phyloP scores from a whole-genome alignment of 2,113 vertebrate species.

The Galeopterus variegatus region DNA sequence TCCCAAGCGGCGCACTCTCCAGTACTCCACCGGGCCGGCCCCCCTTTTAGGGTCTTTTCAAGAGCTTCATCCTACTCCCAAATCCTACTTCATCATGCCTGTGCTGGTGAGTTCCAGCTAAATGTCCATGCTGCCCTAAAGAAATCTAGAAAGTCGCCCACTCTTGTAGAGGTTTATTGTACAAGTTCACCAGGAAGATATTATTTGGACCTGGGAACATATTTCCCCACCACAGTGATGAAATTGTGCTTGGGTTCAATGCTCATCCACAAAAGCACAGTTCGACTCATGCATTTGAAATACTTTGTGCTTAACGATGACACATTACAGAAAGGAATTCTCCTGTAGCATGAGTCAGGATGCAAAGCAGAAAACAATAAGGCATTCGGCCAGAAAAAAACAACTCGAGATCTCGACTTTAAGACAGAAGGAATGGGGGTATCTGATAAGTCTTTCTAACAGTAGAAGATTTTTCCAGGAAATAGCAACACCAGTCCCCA shows the following conservation, averaged over 20 bases:
- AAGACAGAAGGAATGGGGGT: neutral
- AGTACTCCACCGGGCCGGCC: no score
- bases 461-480: neutral
- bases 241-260: neutral
- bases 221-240: neutral
- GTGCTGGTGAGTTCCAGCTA: neutral
- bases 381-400: neutral
- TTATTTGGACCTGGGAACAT: neutral
- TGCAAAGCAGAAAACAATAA: neutral
- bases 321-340: fast-evolving
- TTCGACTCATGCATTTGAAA: neutral
- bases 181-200: fast-evolving
- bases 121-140: neutral
- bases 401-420: neutral
- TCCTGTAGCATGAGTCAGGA: no score
- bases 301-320: neutral
- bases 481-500: no score
- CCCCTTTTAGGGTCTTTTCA: neutral
- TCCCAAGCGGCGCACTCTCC: no score
- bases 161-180: neutral
- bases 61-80: neutral
- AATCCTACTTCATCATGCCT: neutral
- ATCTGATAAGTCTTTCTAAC: neutral
- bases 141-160: neutral
- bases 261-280: neutral